A percentile compares a stretch with the other conserved stretches of the same genome.
Evolutionary conservation across 2,113 vertebrate genomes (phyloP).

Genomic region (Guaruba guarouba): DNA sequence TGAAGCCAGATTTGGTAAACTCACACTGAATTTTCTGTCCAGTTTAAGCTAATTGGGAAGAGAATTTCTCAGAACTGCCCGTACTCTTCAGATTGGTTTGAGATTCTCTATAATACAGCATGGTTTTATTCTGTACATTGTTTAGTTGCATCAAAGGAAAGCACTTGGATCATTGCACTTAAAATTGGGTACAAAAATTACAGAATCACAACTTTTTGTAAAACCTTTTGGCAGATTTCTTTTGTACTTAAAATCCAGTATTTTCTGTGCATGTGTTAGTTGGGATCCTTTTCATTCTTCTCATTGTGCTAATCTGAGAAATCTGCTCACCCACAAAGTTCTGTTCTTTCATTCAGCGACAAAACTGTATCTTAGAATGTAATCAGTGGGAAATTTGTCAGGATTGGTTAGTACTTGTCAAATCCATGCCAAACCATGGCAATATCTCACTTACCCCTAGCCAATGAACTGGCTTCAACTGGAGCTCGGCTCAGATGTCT

Average conservation of each 20-base stretch:
- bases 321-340: background rate
- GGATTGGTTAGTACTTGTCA: background rate
- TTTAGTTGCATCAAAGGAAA: background rate
- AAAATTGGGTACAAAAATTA: background rate
- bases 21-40: background rate
- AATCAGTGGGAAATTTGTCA: background rate
- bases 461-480: too few relatives aligned
- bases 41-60: background rate
- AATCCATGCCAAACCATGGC: background rate
- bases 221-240: background rate
- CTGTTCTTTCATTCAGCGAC: background rate
- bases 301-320: background rate
- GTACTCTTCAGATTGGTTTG: background rate
- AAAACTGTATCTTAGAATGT: constrained; percentile 12
- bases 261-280: background rate
- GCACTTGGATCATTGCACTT: background rate
- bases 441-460: background rate
- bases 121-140: background rate
- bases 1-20: background rate
- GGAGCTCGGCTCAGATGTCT: too few relatives aligned
- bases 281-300: background rate
- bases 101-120: background rate
- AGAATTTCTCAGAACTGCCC: background rate
- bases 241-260: background rate
- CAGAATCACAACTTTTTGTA: background rate